These are phyloP conservation scores for Drosophila tani DNA, from an alignment of 1,140 invertebrate species.

Conservation along the genomic window DNA sequence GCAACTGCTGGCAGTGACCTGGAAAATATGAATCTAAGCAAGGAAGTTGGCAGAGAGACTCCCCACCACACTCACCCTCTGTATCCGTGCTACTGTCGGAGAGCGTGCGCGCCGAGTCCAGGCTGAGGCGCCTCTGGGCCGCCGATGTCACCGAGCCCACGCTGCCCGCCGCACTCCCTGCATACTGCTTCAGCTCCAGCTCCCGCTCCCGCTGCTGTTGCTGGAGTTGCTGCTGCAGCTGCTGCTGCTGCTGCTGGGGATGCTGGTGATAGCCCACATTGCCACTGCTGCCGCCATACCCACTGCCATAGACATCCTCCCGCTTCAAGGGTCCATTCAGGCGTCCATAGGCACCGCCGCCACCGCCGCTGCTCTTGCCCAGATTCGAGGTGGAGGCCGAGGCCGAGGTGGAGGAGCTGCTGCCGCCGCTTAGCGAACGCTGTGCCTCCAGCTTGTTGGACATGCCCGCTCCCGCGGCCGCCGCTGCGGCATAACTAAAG, in stretches of 20 bases:
- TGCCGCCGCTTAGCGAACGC: slow-evolving; percentile 85
- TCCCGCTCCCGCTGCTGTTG: slow-evolving; percentile 30
- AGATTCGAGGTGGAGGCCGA: slow-evolving; percentile 55
- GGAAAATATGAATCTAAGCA: background rate
- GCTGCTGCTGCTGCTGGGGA: slow-evolving; percentile 37
- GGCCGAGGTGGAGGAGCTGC: slow-evolving; percentile 78
- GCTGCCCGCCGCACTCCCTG: slow-evolving; percentile 47
- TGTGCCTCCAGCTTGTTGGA: slow-evolving; percentile 71
- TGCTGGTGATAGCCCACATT: slow-evolving; percentile 46
- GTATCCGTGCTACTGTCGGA: slow-evolving; percentile 89
- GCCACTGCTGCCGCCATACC: slow-evolving; percentile 34
- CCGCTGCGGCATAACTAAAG: slow-evolving; percentile 65
- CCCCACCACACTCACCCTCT: slow-evolving; percentile 80
- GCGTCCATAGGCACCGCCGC: slow-evolving; percentile 62
- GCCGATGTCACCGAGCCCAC: slow-evolving; percentile 54
- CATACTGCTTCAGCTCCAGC: slow-evolving; percentile 59
- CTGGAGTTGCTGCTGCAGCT: slow-evolving; percentile 26
- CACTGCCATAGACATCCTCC: slow-evolving; percentile 78
- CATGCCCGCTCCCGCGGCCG: slow-evolving; percentile 24
- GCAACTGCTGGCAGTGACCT: slow-evolving; percentile 74
- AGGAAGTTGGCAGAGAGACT: too few relatives aligned
- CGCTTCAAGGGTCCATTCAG: slow-evolving; percentile 67
- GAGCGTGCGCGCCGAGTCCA: slow-evolving; percentile 90
- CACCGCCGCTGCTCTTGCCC: slow-evolving; percentile 38
- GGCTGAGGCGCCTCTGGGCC: slow-evolving; percentile 87